Conservation (phyloP, 1,140 invertebrate species). For the Megathymus violae region DNA sequence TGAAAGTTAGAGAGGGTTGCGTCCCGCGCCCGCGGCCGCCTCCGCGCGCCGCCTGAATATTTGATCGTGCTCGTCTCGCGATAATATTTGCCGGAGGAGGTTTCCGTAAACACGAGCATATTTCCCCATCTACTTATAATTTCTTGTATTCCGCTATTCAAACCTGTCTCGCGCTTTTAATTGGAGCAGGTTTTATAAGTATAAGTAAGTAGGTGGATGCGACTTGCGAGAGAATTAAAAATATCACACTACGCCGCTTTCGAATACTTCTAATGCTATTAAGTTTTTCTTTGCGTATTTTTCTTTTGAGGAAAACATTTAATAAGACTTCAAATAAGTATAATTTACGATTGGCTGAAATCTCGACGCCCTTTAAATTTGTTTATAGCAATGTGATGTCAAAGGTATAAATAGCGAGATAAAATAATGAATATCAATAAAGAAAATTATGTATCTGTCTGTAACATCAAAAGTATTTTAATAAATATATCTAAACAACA, state of each 20-base stretch:
- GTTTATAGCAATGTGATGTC: constrained; percentile 9
- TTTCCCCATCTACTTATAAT: constrained; percentile 72
- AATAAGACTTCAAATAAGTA: constrained; percentile 67
- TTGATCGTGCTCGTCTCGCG: constrained; percentile 81
- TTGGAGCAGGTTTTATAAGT: constrained; percentile 67
- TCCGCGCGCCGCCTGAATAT: constrained; percentile 78
- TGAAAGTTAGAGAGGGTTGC: constrained; percentile 85
- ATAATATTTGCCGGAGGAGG: constrained; percentile 81
- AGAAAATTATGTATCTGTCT: background rate
- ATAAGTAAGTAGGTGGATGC: constrained; percentile 70
- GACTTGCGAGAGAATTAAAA: constrained; percentile 81
- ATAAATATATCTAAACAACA: too few species aligned
- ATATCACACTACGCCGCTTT: constrained; percentile 65
- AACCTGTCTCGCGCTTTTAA: constrained; percentile 77
- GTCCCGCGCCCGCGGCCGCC: constrained; percentile 68
- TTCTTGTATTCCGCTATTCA: constrained; percentile 74
- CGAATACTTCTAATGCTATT: constrained; percentile 75
- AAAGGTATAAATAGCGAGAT: background rate
- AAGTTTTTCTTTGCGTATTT: constrained; percentile 66
- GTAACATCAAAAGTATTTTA: constrained; percentile 17
- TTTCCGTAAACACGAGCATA: constrained; percentile 80
- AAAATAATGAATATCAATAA: background rate
- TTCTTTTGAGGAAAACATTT: constrained; percentile 38
- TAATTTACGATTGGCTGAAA: constrained; percentile 11
- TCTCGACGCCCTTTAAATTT: constrained; percentile 16